Percentiles rank a stretch among this genome's conserved stretches.
These are phyloP conservation scores for Cephus cinctus DNA, from an alignment of 1,140 invertebrate genomes.

Conservation along the genomic window DNA sequence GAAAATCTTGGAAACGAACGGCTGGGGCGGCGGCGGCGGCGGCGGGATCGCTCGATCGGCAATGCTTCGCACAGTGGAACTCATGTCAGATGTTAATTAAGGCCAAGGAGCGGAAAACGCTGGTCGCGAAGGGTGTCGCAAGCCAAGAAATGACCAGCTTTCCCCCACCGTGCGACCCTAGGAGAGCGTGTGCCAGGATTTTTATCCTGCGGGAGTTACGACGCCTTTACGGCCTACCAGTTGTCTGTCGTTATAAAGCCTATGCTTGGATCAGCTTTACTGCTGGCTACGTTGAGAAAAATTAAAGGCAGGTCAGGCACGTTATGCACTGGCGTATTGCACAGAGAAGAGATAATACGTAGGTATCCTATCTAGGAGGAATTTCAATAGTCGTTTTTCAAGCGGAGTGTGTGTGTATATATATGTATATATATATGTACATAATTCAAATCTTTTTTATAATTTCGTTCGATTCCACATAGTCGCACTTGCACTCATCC, in stretches of 20 bases:
- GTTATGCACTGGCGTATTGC: background rate
- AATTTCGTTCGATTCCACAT: too few species aligned
- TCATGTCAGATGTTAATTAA: slow-evolving; percentile 54
- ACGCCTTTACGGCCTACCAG: slow-evolving; percentile 36
- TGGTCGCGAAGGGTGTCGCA: slow-evolving; percentile 39
- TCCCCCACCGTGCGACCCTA: slow-evolving; percentile 12
- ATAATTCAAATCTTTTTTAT: too few species aligned
- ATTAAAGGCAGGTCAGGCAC: slow-evolving; percentile 30
- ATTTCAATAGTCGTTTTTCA: too few species aligned
- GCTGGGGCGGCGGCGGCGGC: background rate
- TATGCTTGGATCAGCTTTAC: slow-evolving; percentile 23
- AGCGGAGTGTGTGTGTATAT: too few species aligned
- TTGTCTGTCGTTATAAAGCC: slow-evolving; percentile 38
- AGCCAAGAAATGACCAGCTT: slow-evolving; percentile 36
- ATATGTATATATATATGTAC: too few species aligned
- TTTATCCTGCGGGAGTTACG: slow-evolving; percentile 44
- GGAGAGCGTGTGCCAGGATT: slow-evolving; percentile 42
- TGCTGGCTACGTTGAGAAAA: slow-evolving; percentile 7
- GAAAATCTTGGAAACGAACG: background rate
- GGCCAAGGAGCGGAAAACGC: slow-evolving; percentile 52
- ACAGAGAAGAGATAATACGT: too few species aligned
- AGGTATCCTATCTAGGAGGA: too few species aligned
- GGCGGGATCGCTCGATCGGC: too few species aligned
- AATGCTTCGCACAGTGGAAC: too few species aligned
- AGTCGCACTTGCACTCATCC: too few species aligned